These are phyloP conservation scores for Oryzias dopingdopingensis DNA, from an alignment of 2,797 vertebrate genomes.

Conservation along the genomic window DNA sequence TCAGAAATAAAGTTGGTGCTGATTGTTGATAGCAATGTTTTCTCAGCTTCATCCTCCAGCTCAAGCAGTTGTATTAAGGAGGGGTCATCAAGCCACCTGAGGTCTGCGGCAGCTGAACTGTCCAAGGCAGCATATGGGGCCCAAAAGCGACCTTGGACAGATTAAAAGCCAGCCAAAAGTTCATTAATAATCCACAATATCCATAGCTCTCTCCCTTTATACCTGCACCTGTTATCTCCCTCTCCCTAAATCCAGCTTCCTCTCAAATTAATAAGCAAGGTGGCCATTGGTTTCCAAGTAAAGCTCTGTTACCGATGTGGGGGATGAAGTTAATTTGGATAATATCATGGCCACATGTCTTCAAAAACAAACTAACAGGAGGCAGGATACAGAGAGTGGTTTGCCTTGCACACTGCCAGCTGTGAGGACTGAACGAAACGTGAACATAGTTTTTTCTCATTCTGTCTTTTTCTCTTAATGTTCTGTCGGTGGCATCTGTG, in stretches of 20 bases:
- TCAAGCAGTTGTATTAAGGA: constrained; percentile 20
- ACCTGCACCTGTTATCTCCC: constrained; percentile 71
- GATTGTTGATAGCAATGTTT: not conserved
- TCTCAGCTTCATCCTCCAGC: constrained; percentile 1
- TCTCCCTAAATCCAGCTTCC: constrained; percentile 64
- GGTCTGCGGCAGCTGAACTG: constrained; percentile 46
- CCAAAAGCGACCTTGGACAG: constrained; percentile 51
- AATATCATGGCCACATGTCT: constrained; percentile 79
- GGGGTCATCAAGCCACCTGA: constrained; percentile 46
- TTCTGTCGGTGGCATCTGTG: constrained; percentile 66
- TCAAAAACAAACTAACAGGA: constrained; percentile 77
- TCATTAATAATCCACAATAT: constrained; percentile 75
- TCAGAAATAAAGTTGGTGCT: constrained; percentile 2
- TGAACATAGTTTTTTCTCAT: constrained; percentile 63
- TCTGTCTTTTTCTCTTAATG: constrained; percentile 62
- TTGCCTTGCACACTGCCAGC: constrained; percentile 58
- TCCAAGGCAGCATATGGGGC: constrained; percentile 65
- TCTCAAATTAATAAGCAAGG: constrained; percentile 76
- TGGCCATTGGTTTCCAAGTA: constrained; percentile 74
- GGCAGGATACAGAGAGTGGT: constrained; percentile 66
- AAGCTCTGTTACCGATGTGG: constrained; percentile 60
- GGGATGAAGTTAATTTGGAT: constrained; percentile 78
- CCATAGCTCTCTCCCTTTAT: constrained; percentile 59
- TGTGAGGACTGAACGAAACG: constrained; percentile 70
- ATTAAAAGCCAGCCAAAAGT: constrained; percentile 60